Conservation (phyloP, 2,888 invertebrate species). For the Chrysopilus asiliformis region DNA sequence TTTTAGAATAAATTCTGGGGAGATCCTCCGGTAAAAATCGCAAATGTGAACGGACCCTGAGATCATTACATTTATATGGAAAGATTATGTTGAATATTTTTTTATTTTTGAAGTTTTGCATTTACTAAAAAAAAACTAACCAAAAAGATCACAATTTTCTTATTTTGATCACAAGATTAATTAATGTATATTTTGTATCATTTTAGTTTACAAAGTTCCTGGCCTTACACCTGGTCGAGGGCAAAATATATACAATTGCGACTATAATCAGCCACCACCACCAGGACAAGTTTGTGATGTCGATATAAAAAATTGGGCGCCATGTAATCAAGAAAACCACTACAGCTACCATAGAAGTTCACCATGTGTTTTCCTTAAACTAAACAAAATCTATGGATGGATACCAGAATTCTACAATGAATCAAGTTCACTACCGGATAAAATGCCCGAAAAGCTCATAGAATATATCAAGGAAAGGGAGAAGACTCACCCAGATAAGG, state of each 20-base stretch:
- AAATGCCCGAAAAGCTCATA: constrained; percentile 62
- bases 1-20: too few species aligned
- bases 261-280: constrained; percentile 55
- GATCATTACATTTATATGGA: too few species aligned
- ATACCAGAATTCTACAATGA: constrained; percentile 68
- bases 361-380: constrained; percentile 88
- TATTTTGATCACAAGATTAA: too few species aligned
- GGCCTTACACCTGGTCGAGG: constrained; percentile 58
- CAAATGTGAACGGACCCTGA: too few species aligned
- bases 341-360: constrained; percentile 85
- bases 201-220: constrained; percentile 58
- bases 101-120: too few species aligned
- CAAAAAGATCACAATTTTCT: too few species aligned
- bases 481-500: constrained; percentile 36
- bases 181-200: not conserved
- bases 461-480: constrained; percentile 45
- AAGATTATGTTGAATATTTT: too few species aligned
- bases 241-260: constrained; percentile 62
- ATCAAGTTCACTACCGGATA: constrained; percentile 49
- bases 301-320: constrained; percentile 64
- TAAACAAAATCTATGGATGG: constrained; percentile 93
- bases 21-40: too few species aligned
- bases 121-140: too few species aligned
- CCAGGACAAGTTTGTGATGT: constrained; percentile 76
- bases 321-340: constrained; percentile 68